Percentiles rank a stretch among this genome's conserved stretches.
Evolutionary conservation across 2,797 vertebrate genomes (phyloP).

Genomic region (Epinephelus coioides): DNA sequence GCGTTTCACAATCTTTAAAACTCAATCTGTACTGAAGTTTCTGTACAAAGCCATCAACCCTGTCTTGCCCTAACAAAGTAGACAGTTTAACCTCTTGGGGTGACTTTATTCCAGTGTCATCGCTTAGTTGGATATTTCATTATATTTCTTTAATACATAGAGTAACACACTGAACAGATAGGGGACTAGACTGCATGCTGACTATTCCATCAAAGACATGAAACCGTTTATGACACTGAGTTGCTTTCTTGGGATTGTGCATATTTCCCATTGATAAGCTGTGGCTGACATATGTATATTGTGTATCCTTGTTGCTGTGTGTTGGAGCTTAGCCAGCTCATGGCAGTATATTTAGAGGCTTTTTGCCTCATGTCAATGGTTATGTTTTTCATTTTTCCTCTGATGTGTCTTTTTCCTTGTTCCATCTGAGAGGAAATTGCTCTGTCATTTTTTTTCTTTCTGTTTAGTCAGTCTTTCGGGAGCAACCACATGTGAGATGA

Average conservation of each 20-base stretch:
- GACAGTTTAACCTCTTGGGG: constrained; percentile 15
- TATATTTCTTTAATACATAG: background rate
- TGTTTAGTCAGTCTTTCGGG: constrained; percentile 23
- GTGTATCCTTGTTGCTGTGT: constrained; percentile 25
- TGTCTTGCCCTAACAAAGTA: background rate
- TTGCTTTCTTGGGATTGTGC: constrained; percentile 18
- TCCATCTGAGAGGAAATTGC: constrained; percentile 34
- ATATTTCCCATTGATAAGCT: constrained; percentile 10
- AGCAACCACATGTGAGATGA: constrained; percentile 26
- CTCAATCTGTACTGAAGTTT: background rate
- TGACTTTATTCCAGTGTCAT: constrained; percentile 16
- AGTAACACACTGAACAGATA: constrained; percentile 1
- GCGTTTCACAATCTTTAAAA: background rate
- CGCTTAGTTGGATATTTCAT: background rate
- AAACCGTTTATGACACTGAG: background rate
- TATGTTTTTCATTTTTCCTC: constrained; percentile 38
- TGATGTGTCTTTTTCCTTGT: constrained; percentile 31
- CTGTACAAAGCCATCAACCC: background rate
- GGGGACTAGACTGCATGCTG: constrained; percentile 12
- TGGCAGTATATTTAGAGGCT: constrained; percentile 37
- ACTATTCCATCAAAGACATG: constrained; percentile 23
- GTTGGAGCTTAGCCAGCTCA: background rate
- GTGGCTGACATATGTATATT: background rate
- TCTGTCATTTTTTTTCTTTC: constrained; percentile 1
- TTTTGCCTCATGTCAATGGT: constrained; percentile 46